Base-by-base conservation (phyloP, 1,140 invertebrate genomes). In the Dermatophagoides farinae region DNA sequence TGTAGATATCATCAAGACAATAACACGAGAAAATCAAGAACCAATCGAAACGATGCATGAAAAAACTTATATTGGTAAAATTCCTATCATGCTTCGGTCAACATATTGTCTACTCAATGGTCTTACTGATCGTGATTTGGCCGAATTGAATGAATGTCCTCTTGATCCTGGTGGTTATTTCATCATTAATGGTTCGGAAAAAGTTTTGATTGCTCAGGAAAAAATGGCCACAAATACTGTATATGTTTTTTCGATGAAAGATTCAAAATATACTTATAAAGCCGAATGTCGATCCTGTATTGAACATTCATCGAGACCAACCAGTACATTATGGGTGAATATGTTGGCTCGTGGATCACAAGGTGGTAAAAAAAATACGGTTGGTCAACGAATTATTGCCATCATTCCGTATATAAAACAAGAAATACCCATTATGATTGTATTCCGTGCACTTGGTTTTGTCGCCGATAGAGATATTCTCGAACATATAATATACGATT, bases 151-250 rank as follows among this genome's bases (percentile, higher is more conserved):
- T 71, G 95, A 98, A 75, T 98, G 95, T 69, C 95, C 95, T 0
- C 75, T 98, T 22, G 95, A 98, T 79, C 95, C 95, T 52, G 95
- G 89, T 65, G 89, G 89, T 64, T 95, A 95, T 71, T 95, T 95
- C 66, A 88, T 95, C 66, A 92, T 95, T 46, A 95, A 95, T 70
- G 89, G 89, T 1, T 92, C 88, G 10, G 89, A 95, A 75, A 95
- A 95, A 72, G 89, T 88, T 39, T 73, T 98, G 0, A 97, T 98
- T 73, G 93, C 93, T 10, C 93, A 98, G 73, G 93, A 98, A 72
- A 97, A 97, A 75, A 98, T 98, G 93, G 93, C 95, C 14, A 97
- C 93, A 11, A 98, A 98, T 71, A 97, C 92, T 58, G 95, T 98
- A 4, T 98, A 98, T 75, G 95, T 98, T 1, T 98, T 98, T 70